These are phyloP conservation scores for Melangyna quadrimaculata DNA, from an alignment of 2,888 invertebrate species.

Conservation along the genomic window DNA sequence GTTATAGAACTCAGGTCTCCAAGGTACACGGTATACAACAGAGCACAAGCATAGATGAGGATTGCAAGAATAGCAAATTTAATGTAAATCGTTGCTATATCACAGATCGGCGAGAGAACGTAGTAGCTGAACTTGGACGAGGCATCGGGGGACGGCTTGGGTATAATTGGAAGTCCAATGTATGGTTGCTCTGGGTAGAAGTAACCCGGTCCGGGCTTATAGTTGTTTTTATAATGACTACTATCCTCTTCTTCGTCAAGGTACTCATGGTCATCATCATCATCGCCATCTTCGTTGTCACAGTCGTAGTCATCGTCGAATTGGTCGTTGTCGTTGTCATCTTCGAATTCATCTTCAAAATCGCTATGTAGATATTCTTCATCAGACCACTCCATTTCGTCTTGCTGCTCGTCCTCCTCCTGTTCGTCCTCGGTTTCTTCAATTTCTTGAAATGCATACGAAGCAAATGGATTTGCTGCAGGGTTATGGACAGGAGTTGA, in stretches of 20 bases:
- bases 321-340: neutral
- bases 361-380: slow-evolving; percentile 37
- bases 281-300: neutral
- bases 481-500: slow-evolving; percentile 37
- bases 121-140: slow-evolving; percentile 73
- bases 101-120: slow-evolving; percentile 73
- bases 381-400: neutral
- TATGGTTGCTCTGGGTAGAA: slow-evolving; percentile 29
- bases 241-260: neutral
- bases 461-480: slow-evolving; percentile 2
- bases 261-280: slow-evolving; percentile 8
- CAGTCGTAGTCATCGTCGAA: neutral
- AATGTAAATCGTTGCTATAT: slow-evolving; percentile 78
- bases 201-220: neutral
- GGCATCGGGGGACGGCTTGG: slow-evolving; percentile 7
- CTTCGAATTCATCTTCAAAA: too few species aligned
- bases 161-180: slow-evolving; percentile 1
- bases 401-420: neutral
- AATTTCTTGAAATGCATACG: slow-evolving; percentile 15
- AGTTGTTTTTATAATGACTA: neutral
- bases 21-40: slow-evolving; percentile 78
- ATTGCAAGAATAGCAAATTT: slow-evolving; percentile 77
- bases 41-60: slow-evolving; percentile 76
- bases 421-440: neutral
- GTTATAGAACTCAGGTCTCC: slow-evolving; percentile 74